Percentiles rank a stretch among this genome's conserved stretches.
These are phyloP conservation scores for Pagetopsis macropterus DNA, from an alignment of 2,797 vertebrate genomes.

Conservation along the genomic window DNA sequence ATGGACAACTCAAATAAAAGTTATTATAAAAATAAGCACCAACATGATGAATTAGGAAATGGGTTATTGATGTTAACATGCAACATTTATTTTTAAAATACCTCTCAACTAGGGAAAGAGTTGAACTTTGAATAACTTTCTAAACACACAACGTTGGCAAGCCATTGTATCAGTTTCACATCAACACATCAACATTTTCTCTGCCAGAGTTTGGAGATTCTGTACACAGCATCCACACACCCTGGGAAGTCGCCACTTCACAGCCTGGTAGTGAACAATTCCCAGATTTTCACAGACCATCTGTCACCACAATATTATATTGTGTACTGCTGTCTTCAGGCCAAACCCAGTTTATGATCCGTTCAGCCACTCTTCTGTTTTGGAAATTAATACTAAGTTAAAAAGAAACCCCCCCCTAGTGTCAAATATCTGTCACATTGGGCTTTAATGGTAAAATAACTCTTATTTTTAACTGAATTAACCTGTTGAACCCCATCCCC, in stretches of 20 bases:
- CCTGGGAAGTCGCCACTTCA: constrained; percentile 55
- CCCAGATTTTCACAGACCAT: constrained; percentile 67
- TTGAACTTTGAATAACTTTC: constrained; percentile 1
- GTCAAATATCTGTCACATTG: no score
- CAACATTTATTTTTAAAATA: neutral
- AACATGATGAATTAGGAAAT: neutral
- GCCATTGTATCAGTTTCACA: neutral
- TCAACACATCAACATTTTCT: constrained; percentile 10
- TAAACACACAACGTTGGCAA: neutral
- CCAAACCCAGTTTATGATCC: constrained; percentile 65
- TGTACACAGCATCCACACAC: constrained; percentile 33
- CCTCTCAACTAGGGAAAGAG: neutral
- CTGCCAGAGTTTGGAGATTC: constrained; percentile 20
- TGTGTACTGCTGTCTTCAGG: constrained; percentile 50
- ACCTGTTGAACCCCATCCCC: no score
- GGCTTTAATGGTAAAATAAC: no score
- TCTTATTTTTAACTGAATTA: no score
- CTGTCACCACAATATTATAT: constrained; percentile 65
- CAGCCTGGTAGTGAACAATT: constrained; percentile 64
- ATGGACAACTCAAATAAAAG: neutral
- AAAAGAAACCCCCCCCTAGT: no score
- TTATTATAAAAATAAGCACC: neutral
- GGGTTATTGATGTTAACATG: neutral
- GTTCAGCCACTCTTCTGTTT: constrained; percentile 53
- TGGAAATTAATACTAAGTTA: constrained; percentile 54